Conservation (phyloP, 64 coral and sea anemone genomes). For the Montipora sp. region DNA sequence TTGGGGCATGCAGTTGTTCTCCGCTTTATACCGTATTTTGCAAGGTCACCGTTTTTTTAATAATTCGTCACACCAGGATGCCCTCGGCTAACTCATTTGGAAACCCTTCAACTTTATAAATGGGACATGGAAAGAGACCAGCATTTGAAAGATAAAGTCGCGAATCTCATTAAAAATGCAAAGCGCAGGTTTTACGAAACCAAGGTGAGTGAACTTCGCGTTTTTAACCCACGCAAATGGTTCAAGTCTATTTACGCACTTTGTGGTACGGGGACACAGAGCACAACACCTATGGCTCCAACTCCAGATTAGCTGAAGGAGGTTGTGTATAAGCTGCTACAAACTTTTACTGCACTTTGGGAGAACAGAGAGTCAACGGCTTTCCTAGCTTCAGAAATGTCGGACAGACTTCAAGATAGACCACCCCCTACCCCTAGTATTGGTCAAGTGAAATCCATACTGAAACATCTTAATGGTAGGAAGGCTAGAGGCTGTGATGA, state of each 20-base stretch:
- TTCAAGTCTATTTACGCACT: too few species aligned
- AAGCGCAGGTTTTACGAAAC: too few species aligned
- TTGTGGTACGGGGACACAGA: too few species aligned
- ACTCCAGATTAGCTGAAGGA: too few species aligned
- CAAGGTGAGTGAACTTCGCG: too few species aligned
- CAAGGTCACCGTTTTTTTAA: neutral
- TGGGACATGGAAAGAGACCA: too few species aligned
- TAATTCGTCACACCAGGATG: neutral
- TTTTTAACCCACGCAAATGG: too few species aligned
- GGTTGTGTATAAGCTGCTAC: too few species aligned
- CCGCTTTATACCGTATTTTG: neutral
- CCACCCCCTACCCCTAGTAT: conserved; percentile 50
- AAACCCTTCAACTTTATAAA: neutral
- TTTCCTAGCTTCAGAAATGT: conserved; percentile 16
- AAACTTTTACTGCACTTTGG: conserved; percentile 4
- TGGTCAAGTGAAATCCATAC: conserved; percentile 44
- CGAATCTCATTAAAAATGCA: too few species aligned
- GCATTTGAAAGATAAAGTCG: too few species aligned
- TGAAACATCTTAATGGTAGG: neutral
- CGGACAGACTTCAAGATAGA: conserved; percentile 48
- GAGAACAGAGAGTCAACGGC: conserved; percentile 8
- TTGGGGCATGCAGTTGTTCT: neutral
- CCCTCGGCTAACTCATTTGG: neutral
- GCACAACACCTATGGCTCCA: too few species aligned
- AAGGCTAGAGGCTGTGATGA: neutral